Base-by-base conservation (phyloP, 92 coral and sea anemone species). In the Desmophyllum pertusum region DNA sequence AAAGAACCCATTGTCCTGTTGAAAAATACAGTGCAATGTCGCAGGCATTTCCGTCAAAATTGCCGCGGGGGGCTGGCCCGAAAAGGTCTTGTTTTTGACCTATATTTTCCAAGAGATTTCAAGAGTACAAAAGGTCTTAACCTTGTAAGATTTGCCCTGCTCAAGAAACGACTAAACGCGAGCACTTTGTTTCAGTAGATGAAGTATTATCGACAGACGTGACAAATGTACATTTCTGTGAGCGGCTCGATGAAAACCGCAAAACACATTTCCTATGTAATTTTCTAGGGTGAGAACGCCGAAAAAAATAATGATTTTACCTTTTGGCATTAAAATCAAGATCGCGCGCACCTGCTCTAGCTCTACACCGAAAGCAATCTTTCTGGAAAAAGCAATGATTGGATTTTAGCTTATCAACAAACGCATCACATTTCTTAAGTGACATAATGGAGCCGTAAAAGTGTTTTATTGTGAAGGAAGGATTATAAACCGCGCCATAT, bases 401-500 rank as follows among this genome's bases (percentile, higher is more conserved):
- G 52, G 50, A 70, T 69, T 36, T 69, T 80, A 11, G 39, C 42
- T 36, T 68, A 69, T 45, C 65, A 70, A 46, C 81, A 73, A 45
- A 53, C 78, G 18, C 37, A 43, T 55, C 71, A 71, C 73, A 57
- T 25, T n/a, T 41, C 45, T 81, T 52, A 71, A 81, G 70, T 72
- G 86, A 72, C 70, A 82, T 59, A 82, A 82, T 73, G 79, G 86
- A 62, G 29, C 67, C 79, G 73, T 43, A 73, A 72, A 71, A 50
- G 41, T 38, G n/a, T 70, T 73, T 50, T 62, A 71, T 82, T 82
- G 86, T 72, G 51, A 53, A 53, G 85, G 76, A 81, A 70, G 79
- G 86, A 82, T 82, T 82, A 82, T 18, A 31, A 72, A 62, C 79
- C 79, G 45, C 86, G 43, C 71, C 71, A 71, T 41, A 41, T 82